Base-by-base conservation (phyloP, 2,888 invertebrate genomes). In the Drosophila kambysellisi region DNA sequence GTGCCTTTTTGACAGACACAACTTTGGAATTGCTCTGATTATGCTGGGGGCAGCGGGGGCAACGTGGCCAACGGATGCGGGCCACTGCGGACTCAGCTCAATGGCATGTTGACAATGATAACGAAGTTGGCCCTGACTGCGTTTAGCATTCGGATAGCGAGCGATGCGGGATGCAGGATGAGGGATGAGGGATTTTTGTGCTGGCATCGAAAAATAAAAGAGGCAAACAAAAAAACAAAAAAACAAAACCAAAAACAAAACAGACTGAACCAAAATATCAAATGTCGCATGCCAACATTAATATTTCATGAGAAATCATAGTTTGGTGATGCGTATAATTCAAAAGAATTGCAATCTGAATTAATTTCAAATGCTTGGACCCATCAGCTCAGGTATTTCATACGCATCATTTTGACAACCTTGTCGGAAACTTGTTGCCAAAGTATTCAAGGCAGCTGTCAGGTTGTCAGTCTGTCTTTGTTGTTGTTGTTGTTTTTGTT, bases 61-160 rank as follows among this genome's bases (percentile, higher is more conserved):
- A 20, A 25, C n/a, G 39, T 46, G 35, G 46, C 51, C 46, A 46
- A 51, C 58, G 74, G 54, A 70, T 70, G 57, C 65, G 72, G 61
- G 65, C 53, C 58, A 64, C 68, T 69, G 70, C 54, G 74, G 74
- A 76, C 73, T 79, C 64, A 63, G 85, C 81, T 85, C 86, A 85
- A 85, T 84, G 85, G 85, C 88, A 88, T 85, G 85, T 85, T 85
- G 88, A 85, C 85, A 85, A 88, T 88, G 88, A 85, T 85, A 85
- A 85, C 85, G 85, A 85, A 85, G 85, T 85, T 85, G 88, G 88
- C 76, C 85, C 78, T 70, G 84, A 72, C 72, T 76, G 56, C 60
- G 73, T 69, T 78, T 62, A 77, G 70, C 74, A 77, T 73, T 67
- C 37, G 65, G 52, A 62, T 46, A 20, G 46, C 46, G 7, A 25